Percentiles rank a stretch among this genome's conserved stretches.
Evolutionary conservation across 2,113 vertebrate species (phyloP).

Genomic region (Ciconia boyciana): DNA sequence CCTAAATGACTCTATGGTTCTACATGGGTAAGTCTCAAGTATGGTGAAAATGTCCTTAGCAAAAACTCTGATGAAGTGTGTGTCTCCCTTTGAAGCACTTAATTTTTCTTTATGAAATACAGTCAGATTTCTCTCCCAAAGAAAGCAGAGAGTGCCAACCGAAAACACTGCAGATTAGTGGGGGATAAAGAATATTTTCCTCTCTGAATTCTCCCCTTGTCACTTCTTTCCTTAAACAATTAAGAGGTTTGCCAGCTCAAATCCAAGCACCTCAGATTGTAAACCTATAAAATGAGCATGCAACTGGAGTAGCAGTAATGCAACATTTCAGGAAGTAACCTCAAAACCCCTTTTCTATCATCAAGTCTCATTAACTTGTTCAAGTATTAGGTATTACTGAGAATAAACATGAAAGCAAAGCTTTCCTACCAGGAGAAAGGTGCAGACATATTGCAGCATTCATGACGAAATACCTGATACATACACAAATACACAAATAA

Average conservation of each 20-base stretch:
- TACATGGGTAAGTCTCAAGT: background rate
- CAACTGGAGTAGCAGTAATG: background rate
- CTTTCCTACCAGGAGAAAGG: background rate
- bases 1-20: too few relatives aligned
- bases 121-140: background rate
- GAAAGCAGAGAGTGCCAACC: background rate
- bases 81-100: background rate
- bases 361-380: background rate
- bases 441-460: background rate
- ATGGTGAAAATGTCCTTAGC: background rate
- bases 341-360: background rate
- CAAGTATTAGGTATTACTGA: background rate
- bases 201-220: background rate
- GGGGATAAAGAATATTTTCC: background rate
- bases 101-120: background rate
- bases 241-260: background rate
- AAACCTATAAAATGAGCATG: background rate
- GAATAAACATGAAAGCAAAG: background rate
- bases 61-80: background rate
- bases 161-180: background rate
- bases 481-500: background rate
- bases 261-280: background rate
- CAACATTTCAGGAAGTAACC: background rate
- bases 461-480: background rate
- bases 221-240: background rate